Conservation (phyloP, 1,140 invertebrate species). For the Atta cephalotes region DNA sequence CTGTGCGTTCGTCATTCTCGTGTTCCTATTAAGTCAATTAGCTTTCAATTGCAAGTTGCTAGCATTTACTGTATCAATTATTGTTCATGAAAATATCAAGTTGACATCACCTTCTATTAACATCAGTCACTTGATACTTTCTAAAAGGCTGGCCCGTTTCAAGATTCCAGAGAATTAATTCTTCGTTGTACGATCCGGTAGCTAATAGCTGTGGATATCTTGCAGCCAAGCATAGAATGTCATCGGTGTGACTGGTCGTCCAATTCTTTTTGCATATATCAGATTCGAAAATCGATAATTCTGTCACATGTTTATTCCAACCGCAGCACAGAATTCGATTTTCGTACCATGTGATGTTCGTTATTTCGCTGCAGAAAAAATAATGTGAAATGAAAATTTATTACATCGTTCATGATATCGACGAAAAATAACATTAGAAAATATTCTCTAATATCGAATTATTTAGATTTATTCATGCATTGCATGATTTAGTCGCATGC, state of each 20-base stretch:
- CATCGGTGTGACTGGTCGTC: conserved; percentile 90
- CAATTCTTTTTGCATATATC: conserved; percentile 86
- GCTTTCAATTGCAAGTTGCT: background rate
- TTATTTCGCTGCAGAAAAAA: conserved; percentile 78
- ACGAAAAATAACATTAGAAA: background rate
- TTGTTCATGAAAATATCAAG: conserved; percentile 34
- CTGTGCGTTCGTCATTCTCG: background rate
- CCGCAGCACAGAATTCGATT: conserved; percentile 90
- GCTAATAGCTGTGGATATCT: conserved; percentile 89
- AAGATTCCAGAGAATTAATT: conserved; percentile 92
- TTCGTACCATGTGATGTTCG: conserved; percentile 80
- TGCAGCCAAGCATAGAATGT: conserved; percentile 89
- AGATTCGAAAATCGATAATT: conserved; percentile 88
- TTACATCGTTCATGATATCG: background rate
- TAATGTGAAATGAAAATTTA: conserved; percentile 11
- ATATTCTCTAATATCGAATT: too few relatives aligned
- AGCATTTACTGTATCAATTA: background rate
- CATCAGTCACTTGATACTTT: conserved; percentile 78
- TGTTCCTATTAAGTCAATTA: conserved; percentile 12
- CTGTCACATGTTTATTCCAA: conserved; percentile 90
- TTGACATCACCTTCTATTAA: conserved; percentile 72
- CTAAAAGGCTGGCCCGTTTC: conserved; percentile 90
- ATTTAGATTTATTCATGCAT: too few relatives aligned
- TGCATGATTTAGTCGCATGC: too few relatives aligned
- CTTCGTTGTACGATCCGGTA: conserved; percentile 91